Conservation (phyloP, 2,888 invertebrate genomes). For the Petrolisthes cinctipes region DNA sequence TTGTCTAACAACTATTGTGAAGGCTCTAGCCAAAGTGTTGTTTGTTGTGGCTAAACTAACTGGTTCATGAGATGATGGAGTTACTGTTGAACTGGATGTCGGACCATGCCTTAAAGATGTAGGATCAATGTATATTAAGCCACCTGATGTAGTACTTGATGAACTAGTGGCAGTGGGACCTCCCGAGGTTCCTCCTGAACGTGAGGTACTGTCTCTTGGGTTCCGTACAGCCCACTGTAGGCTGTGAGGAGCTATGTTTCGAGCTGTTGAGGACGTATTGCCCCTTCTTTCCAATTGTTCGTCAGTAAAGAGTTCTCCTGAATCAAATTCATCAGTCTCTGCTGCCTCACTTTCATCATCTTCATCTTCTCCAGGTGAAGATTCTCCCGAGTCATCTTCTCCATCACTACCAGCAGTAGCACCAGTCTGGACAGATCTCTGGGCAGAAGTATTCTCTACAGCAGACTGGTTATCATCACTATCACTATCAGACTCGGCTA, state of each 20-base stretch:
- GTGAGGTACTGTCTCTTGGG: slow-evolving; percentile 74
- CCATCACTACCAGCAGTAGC: slow-evolving; percentile 91
- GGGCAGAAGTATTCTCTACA: slow-evolving; percentile 84
- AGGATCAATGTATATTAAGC: slow-evolving; percentile 95
- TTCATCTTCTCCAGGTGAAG: slow-evolving; percentile 69
- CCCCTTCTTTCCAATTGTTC: slow-evolving; percentile 81
- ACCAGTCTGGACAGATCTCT: slow-evolving; percentile 91
- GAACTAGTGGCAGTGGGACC: slow-evolving; percentile 52
- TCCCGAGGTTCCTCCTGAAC: slow-evolving; percentile 49
- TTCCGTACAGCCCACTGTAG: slow-evolving; percentile 97
- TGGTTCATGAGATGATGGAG: slow-evolving; percentile 77
- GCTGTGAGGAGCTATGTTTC: slow-evolving; percentile 90
- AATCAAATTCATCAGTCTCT: slow-evolving; percentile 91
- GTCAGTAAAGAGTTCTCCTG: slow-evolving; percentile 81
- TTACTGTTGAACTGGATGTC: slow-evolving; percentile 54
- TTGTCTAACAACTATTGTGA: slow-evolving; percentile 93
- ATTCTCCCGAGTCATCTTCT: slow-evolving; percentile 63
- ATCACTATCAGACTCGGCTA: slow-evolving; percentile 93
- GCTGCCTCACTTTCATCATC: slow-evolving; percentile 78
- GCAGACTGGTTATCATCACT: slow-evolving; percentile 78
- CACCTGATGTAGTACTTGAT: slow-evolving; percentile 68
- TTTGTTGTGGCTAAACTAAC: slow-evolving; percentile 94
- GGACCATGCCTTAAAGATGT: slow-evolving; percentile 72
- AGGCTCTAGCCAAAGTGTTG: slow-evolving; percentile 90
- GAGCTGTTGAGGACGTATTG: slow-evolving; percentile 70